Percentiles rank a stretch among this genome's conserved stretches.
Conservation (phyloP, 2,888 invertebrate species). For the Trissolcus japonicus region DNA sequence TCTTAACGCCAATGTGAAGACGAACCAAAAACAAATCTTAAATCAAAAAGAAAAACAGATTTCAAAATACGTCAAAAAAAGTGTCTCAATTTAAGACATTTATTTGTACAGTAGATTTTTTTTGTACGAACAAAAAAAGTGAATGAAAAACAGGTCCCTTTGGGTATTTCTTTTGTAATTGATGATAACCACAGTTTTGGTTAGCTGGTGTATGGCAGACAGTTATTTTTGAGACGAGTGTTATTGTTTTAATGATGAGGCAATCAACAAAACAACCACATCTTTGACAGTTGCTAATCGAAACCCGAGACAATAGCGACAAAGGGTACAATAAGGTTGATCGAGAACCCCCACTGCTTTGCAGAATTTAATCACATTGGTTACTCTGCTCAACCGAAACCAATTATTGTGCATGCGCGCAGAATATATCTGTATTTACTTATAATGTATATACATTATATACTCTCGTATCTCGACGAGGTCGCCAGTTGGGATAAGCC, state of each 20-base stretch:
- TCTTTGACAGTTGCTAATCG: slow-evolving; percentile 58
- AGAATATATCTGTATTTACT: slow-evolving; percentile 42
- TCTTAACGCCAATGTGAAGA: too few species aligned
- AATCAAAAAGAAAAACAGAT: too few species aligned
- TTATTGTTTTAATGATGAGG: slow-evolving; percentile 54
- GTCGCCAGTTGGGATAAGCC: slow-evolving; percentile 5
- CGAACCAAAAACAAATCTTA: too few species aligned
- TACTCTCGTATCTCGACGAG: slow-evolving; percentile 11
- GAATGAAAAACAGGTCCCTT: neutral
- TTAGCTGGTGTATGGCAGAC: slow-evolving; percentile 15
- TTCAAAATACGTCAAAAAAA: too few species aligned
- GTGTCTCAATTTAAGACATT: too few species aligned
- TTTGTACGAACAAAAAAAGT: too few species aligned
- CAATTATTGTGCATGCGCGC: slow-evolving; percentile 68
- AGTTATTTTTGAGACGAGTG: slow-evolving; percentile 26
- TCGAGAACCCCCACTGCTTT: slow-evolving; percentile 62
- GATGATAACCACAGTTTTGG: slow-evolving; percentile 19
- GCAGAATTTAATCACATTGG: slow-evolving; percentile 68
- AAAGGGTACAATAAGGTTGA: slow-evolving; percentile 59
- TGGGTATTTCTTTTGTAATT: neutral
- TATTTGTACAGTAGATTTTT: too few species aligned
- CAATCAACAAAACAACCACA: slow-evolving; percentile 56
- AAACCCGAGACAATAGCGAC: slow-evolving; percentile 57
- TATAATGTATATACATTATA: slow-evolving; percentile 31
- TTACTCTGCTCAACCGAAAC: slow-evolving; percentile 68